phyloP scores from a whole-genome alignment of 2,888 invertebrate species.

The Hermaeophaga mercurialis region DNA sequence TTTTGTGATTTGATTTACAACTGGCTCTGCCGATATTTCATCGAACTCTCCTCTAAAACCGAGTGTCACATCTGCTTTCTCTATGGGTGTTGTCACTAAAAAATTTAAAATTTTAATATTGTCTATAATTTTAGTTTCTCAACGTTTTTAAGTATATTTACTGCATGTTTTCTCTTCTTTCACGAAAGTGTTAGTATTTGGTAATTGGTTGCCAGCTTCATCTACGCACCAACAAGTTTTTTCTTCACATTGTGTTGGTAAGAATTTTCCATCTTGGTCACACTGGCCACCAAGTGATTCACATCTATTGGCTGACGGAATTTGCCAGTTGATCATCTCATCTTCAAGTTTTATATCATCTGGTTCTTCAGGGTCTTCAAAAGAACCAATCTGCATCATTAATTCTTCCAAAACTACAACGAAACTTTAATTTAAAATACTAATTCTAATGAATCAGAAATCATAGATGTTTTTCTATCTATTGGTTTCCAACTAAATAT shows the following conservation, averaged over 20 bases:
- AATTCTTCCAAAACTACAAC: constrained; percentile 71
- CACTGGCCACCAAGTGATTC: constrained; percentile 64
- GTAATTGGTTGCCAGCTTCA: constrained; percentile 76
- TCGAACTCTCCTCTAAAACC: constrained; percentile 71
- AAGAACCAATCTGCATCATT: constrained; percentile 67
- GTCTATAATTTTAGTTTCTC: background rate
- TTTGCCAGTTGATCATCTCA: constrained; percentile 42
- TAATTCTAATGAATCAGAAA: no score
- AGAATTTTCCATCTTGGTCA: constrained; percentile 71
- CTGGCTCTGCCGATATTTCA: constrained; percentile 59
- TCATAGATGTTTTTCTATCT: no score
- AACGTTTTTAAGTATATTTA: constrained; percentile 50
- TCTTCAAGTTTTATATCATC: constrained; percentile 47
- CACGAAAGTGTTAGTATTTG: constrained; percentile 65
- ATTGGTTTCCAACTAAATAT: no score
- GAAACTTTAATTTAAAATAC: no score
- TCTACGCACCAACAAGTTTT: constrained; percentile 85
- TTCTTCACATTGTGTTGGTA: constrained; percentile 76
- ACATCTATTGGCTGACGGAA: constrained; percentile 55
- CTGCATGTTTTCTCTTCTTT: constrained; percentile 65
- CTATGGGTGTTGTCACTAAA: constrained; percentile 69
- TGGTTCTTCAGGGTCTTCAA: constrained; percentile 61
- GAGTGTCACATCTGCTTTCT: constrained; percentile 75
- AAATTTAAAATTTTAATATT: background rate
- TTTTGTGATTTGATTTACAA: constrained; percentile 57